Evolutionary conservation across 2,888 invertebrate genomes (phyloP).

Genomic region (Apodemia mormo): DNA sequence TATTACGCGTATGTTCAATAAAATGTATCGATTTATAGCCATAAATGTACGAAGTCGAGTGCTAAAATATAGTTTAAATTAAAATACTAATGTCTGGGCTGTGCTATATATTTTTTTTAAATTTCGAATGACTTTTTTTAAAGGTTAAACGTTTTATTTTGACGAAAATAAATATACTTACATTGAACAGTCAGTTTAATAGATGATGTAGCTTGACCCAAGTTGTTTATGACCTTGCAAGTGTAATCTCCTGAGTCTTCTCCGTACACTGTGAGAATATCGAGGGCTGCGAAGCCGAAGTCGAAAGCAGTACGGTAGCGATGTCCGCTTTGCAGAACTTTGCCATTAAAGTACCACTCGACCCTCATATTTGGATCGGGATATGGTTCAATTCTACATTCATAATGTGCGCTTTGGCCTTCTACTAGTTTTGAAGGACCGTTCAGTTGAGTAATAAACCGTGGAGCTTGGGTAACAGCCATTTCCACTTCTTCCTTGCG

Average conservation of each 20-base stretch:
- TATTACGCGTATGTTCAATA: no score
- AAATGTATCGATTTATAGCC: no score
- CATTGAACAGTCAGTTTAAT: slow-evolving; percentile 91
- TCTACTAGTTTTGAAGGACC: slow-evolving; percentile 93
- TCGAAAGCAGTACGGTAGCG: slow-evolving; percentile 96
- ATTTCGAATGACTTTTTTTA: no score
- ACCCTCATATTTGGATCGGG: slow-evolving; percentile 94
- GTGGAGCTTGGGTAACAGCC: slow-evolving; percentile 90
- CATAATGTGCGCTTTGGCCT: slow-evolving; percentile 95
- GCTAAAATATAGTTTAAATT: no score
- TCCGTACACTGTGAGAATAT: slow-evolving; percentile 95
- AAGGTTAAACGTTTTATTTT: no score
- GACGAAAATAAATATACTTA: slow-evolving; percentile 66
- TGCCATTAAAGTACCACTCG: slow-evolving; percentile 96
- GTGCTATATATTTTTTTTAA: no score
- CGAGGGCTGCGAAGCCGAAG: slow-evolving; percentile 98
- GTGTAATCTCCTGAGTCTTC: slow-evolving; percentile 97
- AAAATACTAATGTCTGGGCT: no score
- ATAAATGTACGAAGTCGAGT: no score
- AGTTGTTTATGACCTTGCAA: slow-evolving; percentile 91
- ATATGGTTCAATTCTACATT: slow-evolving; percentile 95
- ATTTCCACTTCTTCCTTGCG: slow-evolving; percentile 91
- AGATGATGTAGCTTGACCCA: slow-evolving; percentile 91
- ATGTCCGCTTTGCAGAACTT: slow-evolving; percentile 93
- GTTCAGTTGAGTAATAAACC: slow-evolving; percentile 92